Evolutionary conservation across 2,888 invertebrate species (phyloP).

Genomic region (Agrochola litura): DNA sequence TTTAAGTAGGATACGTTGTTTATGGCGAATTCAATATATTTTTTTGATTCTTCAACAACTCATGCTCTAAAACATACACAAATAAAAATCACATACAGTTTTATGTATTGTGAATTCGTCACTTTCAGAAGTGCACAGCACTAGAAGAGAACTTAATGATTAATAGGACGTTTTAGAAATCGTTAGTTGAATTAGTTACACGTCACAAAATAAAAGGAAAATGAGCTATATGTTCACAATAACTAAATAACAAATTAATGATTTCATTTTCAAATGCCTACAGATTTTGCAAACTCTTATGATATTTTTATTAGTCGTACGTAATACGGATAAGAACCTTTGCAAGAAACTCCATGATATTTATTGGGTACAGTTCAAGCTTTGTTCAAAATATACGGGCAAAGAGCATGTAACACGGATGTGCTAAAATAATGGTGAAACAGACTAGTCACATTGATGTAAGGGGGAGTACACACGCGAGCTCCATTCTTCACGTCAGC

Average conservation of each 20-base stretch:
- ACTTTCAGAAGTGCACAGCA: no score
- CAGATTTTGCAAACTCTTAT: background rate
- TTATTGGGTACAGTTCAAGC: slow-evolving; percentile 14
- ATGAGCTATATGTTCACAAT: no score
- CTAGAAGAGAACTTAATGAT: no score
- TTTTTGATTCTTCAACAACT: no score
- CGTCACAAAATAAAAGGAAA: no score
- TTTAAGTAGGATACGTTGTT: background rate
- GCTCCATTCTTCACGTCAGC: slow-evolving; percentile 46
- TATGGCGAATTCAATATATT: background rate
- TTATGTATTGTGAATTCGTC: no score
- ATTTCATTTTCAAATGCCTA: background rate
- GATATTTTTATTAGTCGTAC: background rate
- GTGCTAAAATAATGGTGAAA: slow-evolving; percentile 32
- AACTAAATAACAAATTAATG: no score
- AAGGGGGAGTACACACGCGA: slow-evolving; percentile 51
- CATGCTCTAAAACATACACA: no score
- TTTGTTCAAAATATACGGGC: slow-evolving; percentile 14
- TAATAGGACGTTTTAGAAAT: no score
- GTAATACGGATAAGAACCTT: background rate
- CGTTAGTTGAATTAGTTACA: no score
- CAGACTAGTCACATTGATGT: slow-evolving; percentile 35
- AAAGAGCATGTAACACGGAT: slow-evolving; percentile 33
- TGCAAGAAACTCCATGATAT: background rate
- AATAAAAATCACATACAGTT: no score